Percentiles rank a stretch among this genome's conserved stretches.
Evolutionary conservation across 2,888 invertebrate species (phyloP).

Genomic region (Yponomeuta cagnagella): DNA sequence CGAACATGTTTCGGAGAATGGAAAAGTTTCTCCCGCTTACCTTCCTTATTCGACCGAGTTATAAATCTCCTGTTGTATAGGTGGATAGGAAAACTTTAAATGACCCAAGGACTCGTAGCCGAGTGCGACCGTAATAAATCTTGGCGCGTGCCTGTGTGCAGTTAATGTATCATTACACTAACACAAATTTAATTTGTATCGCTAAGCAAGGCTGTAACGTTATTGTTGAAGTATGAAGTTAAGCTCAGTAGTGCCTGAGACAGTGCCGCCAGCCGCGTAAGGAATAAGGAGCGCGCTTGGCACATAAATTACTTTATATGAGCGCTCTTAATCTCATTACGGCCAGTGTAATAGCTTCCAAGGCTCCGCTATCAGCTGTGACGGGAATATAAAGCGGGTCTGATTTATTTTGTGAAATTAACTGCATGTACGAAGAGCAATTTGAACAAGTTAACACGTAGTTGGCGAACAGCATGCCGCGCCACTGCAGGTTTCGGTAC

Average conservation of each 20-base stretch:
- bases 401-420: conserved; percentile 63
- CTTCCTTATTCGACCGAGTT: background rate
- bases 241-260: conserved; percentile 26
- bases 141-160: background rate
- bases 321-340: conserved; percentile 71
- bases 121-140: conserved; percentile 11
- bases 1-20: background rate
- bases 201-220: conserved; percentile 12
- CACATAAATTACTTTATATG: conserved; percentile 71
- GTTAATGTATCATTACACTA: conserved; percentile 8
- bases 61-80: conserved; percentile 14
- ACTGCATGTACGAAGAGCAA: conserved; percentile 41
- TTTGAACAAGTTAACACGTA: conserved; percentile 24
- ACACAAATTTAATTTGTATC: conserved; percentile 13
- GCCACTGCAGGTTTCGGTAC: background rate
- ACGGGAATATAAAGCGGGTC: conserved; percentile 66
- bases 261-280: conserved; percentile 26
- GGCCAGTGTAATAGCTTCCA: conserved; percentile 66
- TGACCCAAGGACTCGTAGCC: conserved; percentile 1
- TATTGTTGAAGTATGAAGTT: conserved; percentile 18
- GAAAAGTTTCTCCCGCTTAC: background rate
- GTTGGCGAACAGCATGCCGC: conserved; percentile 21
- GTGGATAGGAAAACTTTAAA: background rate
- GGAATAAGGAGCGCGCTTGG: conserved; percentile 42
- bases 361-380: conserved; percentile 62